These are phyloP conservation scores for Dynastes tityus DNA, from an alignment of 2,888 invertebrate genomes.

Conservation along the genomic window DNA sequence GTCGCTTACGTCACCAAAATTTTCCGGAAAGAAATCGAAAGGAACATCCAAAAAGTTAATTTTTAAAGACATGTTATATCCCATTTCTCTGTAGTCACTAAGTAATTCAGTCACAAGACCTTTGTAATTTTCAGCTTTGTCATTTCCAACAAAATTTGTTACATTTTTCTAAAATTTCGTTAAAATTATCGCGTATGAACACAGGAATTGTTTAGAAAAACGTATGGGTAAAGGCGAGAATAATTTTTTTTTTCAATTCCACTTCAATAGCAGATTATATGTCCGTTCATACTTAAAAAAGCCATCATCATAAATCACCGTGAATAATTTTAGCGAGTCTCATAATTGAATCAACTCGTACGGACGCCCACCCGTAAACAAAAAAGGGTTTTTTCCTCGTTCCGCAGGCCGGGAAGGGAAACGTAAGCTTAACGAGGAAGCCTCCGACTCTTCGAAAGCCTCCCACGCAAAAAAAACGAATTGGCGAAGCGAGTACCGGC, in stretches of 20 bases:
- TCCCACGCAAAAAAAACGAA: conserved; percentile 1
- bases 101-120: no score
- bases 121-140: no score
- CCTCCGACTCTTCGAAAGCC: background rate
- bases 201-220: no score
- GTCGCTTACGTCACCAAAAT: no score
- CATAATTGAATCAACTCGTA: conserved; percentile 34
- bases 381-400: conserved; percentile 16
- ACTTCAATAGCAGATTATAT: conserved; percentile 15
- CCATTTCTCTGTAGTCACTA: no score
- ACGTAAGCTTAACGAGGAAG: conserved; percentile 16
- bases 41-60: no score
- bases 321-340: conserved; percentile 28
- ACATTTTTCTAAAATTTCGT: no score
- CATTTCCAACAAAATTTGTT: no score
- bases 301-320: conserved; percentile 31
- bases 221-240: no score
- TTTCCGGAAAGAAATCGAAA: no score
- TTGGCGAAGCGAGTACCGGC: background rate
- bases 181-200: no score
- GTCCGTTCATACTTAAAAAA: background rate
- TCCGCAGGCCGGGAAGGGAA: background rate
- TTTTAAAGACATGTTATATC: no score
- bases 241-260: conserved; percentile 14
- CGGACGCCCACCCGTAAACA: conserved; percentile 18